Conservation (phyloP, 2,888 invertebrate genomes). For the Camponotus fellah region DNA sequence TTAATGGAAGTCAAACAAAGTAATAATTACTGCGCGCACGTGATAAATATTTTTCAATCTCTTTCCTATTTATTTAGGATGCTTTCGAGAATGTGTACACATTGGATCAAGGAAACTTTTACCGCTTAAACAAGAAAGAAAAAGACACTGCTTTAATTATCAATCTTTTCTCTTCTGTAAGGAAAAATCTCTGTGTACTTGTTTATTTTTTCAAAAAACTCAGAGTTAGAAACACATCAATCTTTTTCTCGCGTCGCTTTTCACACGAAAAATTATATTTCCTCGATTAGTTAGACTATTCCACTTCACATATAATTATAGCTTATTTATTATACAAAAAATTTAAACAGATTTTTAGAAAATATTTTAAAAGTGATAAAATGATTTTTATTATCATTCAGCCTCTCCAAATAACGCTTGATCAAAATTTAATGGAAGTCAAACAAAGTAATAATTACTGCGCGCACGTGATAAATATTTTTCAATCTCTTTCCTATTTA, state of each 20-base stretch:
- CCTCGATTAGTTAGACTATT: background rate
- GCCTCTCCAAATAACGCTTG: background rate
- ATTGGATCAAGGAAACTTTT: slow-evolving; percentile 35
- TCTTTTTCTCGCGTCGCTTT: background rate
- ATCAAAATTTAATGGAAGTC: background rate
- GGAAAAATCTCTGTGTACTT: background rate
- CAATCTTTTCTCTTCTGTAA: slow-evolving; percentile 4
- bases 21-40: background rate
- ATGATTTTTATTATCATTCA: background rate
- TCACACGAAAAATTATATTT: background rate
- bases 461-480: background rate
- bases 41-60: background rate
- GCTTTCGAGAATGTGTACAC: background rate
- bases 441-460: background rate
- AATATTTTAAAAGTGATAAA: background rate
- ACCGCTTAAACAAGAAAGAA: slow-evolving; percentile 39
- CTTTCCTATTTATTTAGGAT: background rate
- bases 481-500: background rate
- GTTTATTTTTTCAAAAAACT: background rate
- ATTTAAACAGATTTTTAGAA: background rate
- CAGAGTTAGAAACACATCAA: background rate
- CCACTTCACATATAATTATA: background rate
- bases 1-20: background rate
- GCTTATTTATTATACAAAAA: background rate
- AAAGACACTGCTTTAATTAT: slow-evolving; percentile 65